Evolutionary conservation across 2,888 invertebrate species (phyloP), one percentile per base, ranked within the genome.

Genomic region (Polylopha cassiicola): DNA sequence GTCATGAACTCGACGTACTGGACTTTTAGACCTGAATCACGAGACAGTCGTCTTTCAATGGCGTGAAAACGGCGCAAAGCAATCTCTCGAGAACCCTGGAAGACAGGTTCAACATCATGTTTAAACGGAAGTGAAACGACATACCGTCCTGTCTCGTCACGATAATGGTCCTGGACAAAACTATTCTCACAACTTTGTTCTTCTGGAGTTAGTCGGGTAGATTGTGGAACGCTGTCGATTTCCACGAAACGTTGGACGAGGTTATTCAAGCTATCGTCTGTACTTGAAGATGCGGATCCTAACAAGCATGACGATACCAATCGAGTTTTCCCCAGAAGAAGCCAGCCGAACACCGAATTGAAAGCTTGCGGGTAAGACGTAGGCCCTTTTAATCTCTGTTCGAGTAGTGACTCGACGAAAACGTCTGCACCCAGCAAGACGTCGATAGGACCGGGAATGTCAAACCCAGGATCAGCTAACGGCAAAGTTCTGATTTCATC

Each of bases 391-490:
- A 43, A 8, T 8, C 29, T 24, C 18, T 22, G 23, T 8, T 4
- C 21, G 9, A 37, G 21, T 6, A 37, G 34, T 3, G 29, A 21
- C 6, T 34, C 15, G 1, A 27, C 30, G 8, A 46, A 37, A 5
- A 43, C 31, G 21, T 46, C 43, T 4, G 46, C 46, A 9, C 34
- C 43, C 8, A 46, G 20, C 8, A 46, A 11, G n/a, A 46, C 16
- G 16, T 46, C 46, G 22, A 46, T 39, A 2, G 43, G 26, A 13
- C 43, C 39, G 21, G 46, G 43, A 16, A 30, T 37, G 18, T 39
- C 22, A 23, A 37, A 44, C 2, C 24, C 27, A 11, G 47, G 45
- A 30, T 48, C 48, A 2, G 48, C 46, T 24, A 48, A 31, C 11
- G 27, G 18, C 14, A 46, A 14, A 11, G 39, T 33, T 23, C 31